phyloP scores from a whole-genome alignment of 2,888 invertebrate genomes.

The Drosophila eohydei region DNA sequence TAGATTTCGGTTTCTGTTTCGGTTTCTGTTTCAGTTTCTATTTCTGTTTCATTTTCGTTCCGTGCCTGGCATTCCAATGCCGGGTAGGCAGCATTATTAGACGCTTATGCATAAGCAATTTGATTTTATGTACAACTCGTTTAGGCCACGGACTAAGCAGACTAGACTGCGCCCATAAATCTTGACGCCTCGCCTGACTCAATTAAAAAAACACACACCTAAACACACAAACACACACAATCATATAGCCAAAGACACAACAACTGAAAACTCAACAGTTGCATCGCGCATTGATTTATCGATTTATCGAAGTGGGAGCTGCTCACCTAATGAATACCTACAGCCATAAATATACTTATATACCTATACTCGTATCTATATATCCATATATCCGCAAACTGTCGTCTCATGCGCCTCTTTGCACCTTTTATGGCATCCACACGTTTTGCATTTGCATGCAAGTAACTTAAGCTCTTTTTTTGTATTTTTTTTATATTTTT shows the following conservation, averaged over 20 bases:
- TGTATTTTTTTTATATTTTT: background rate
- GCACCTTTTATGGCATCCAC: slow-evolving; percentile 61
- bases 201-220: slow-evolving; percentile 36
- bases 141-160: slow-evolving; percentile 35
- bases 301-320: slow-evolving; percentile 48
- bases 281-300: slow-evolving; percentile 57
- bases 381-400: slow-evolving; percentile 41
- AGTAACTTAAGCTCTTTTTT: slow-evolving; percentile 2
- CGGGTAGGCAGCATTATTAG: slow-evolving; percentile 46
- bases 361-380: background rate
- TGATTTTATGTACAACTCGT: slow-evolving; percentile 61
- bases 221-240: slow-evolving; percentile 9
- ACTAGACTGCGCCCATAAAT: slow-evolving; percentile 60
- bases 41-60: slow-evolving; percentile 41
- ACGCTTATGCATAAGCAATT: slow-evolving; percentile 66
- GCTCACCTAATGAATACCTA: slow-evolving; percentile 44
- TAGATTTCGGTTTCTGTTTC: background rate
- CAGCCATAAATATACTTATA: slow-evolving; percentile 2
- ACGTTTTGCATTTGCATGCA: slow-evolving; percentile 55
- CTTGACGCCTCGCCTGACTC: slow-evolving; percentile 61
- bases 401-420: slow-evolving; percentile 55
- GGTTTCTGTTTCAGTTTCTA: slow-evolving; percentile 13
- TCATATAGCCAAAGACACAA: slow-evolving; percentile 4
- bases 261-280: slow-evolving; percentile 44
- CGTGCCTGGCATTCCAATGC: slow-evolving; percentile 68